phyloP scores from a whole-genome alignment of 2,113 vertebrate species.

The Lethenteron camtschaticum region DNA sequence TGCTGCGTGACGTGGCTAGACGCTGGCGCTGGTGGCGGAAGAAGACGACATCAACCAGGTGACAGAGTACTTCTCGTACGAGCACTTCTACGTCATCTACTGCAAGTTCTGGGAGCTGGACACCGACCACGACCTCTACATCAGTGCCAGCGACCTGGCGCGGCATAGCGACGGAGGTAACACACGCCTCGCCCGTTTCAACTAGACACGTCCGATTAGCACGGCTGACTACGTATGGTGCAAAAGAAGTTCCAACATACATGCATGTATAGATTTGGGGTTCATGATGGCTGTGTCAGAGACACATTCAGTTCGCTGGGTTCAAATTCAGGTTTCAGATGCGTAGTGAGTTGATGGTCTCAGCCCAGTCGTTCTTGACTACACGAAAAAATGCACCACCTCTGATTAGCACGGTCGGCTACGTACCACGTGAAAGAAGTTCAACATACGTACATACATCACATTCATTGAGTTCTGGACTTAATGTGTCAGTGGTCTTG shows the following conservation, averaged over 20 bases:
- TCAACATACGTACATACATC: too few relatives aligned
- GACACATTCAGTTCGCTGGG: neutral
- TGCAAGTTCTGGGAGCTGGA: conserved; percentile 98
- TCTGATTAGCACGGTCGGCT: too few relatives aligned
- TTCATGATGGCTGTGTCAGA: neutral
- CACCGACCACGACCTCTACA: conserved; percentile 72
- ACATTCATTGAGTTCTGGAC: too few relatives aligned
- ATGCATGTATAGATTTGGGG: conserved; percentile 7
- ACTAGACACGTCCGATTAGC: conserved; percentile 9
- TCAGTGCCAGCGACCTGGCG: conserved; percentile 56
- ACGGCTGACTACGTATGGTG: conserved; percentile 8
- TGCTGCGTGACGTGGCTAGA: conserved; percentile 21
- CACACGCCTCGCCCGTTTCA: conserved; percentile 10
- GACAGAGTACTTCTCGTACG: conserved; percentile 82
- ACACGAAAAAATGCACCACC: too few relatives aligned
- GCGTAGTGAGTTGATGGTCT: neutral
- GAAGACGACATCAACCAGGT: conserved; percentile 80
- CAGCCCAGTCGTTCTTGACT: neutral
- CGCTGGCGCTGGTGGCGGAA: conserved; percentile 56
- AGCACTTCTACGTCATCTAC: conserved; percentile 93
- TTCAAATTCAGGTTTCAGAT: neutral
- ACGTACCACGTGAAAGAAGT: too few relatives aligned
- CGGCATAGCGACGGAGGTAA: conserved; percentile 71
- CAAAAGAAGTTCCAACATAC: neutral
- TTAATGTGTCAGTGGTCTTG: too few relatives aligned